Conservation (phyloP, 2,113 vertebrate genomes). For the Spermophilus dauricus region DNA sequence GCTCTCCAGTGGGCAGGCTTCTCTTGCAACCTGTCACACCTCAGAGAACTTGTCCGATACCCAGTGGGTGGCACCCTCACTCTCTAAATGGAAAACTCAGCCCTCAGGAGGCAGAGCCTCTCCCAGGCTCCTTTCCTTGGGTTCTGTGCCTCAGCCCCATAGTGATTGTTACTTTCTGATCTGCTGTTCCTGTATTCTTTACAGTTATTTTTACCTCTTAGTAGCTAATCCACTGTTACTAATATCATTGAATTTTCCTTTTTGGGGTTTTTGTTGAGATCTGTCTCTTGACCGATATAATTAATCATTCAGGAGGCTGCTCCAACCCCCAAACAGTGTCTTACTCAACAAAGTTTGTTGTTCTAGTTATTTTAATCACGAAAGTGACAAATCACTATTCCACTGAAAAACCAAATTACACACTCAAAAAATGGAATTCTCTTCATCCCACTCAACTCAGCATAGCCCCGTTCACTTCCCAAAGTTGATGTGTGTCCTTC, state of each 20-base stretch:
- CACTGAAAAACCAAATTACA: background rate
- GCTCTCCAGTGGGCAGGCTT: background rate
- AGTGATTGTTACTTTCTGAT: background rate
- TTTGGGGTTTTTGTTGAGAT: background rate
- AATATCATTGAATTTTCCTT: background rate
- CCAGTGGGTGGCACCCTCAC: background rate
- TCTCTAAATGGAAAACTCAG: background rate
- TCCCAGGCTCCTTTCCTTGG: background rate
- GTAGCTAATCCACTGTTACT: background rate
- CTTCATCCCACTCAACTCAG: background rate
- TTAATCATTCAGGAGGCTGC: background rate
- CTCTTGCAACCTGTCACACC: background rate
- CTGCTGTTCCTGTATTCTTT: background rate
- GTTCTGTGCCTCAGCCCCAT: background rate
- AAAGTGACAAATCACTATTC: background rate
- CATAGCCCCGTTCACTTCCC: background rate
- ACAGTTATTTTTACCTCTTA: background rate
- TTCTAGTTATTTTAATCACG: background rate
- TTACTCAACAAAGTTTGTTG: background rate
- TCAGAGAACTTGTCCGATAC: background rate
- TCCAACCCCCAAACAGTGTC: background rate
- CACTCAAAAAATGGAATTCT: background rate
- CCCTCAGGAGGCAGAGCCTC: background rate
- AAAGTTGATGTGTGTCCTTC: background rate
- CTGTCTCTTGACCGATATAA: background rate